Conservation (phyloP, 2,113 vertebrate genomes). For the Todiramphus saurophagus region DNA sequence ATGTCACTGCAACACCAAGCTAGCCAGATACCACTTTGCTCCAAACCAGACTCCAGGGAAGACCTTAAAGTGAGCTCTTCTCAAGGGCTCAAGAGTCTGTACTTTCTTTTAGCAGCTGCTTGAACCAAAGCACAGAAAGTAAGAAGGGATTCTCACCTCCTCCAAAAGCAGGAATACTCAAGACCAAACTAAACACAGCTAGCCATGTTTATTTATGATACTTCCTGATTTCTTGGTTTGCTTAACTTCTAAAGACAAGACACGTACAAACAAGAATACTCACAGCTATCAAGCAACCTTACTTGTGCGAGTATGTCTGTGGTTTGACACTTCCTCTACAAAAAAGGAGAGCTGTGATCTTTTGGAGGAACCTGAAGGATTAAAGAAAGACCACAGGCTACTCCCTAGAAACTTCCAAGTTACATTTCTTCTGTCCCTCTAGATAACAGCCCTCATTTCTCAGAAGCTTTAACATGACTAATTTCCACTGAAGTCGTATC, state of each 20-base stretch:
- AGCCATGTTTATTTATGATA: background rate
- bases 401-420: background rate
- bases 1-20: background rate
- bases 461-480: background rate
- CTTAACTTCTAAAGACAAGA: background rate
- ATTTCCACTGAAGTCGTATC: background rate
- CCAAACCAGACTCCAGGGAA: background rate
- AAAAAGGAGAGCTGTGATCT: background rate
- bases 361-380: background rate
- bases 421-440: background rate
- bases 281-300: background rate
- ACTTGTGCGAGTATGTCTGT: background rate
- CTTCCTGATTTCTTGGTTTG: background rate
- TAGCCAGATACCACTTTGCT: background rate
- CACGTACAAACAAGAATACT: background rate
- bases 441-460: background rate
- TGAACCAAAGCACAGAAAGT: background rate
- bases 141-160: background rate
- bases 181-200: background rate
- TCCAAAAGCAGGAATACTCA: background rate
- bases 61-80: background rate
- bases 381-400: background rate
- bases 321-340: background rate
- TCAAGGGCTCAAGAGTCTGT: background rate
- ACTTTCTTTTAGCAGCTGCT: background rate